Conservation (phyloP, 1,140 invertebrate genomes). For the Meloidogyne exigua region DNA sequence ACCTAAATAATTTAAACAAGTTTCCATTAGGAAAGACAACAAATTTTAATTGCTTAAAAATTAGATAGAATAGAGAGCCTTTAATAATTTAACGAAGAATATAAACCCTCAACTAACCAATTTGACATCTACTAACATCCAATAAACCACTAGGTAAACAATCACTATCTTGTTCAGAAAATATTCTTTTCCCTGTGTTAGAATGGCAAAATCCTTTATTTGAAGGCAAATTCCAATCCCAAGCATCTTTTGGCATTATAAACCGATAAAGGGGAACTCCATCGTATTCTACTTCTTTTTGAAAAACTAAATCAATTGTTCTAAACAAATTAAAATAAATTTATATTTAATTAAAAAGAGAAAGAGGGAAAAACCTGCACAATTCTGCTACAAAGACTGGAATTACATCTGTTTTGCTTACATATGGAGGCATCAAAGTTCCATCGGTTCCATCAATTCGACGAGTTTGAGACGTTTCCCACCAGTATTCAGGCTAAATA, state of each 20-base stretch:
- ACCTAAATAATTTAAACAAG: slow-evolving; percentile 35
- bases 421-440: slow-evolving; percentile 52
- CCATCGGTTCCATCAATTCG: slow-evolving; percentile 63
- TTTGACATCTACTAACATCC: slow-evolving; percentile 50
- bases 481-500: slow-evolving; percentile 53
- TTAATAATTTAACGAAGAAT: too few species aligned
- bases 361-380: slow-evolving; percentile 46
- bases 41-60: too few species aligned
- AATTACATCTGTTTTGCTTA: slow-evolving; percentile 53
- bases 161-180: slow-evolving; percentile 23
- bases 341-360: neutral
- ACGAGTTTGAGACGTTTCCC: slow-evolving; percentile 37
- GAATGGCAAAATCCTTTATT: slow-evolving; percentile 50
- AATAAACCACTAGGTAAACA: slow-evolving; percentile 51
- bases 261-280: slow-evolving; percentile 47
- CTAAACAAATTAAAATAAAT: slow-evolving; percentile 40
- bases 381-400: slow-evolving; percentile 57
- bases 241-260: slow-evolving; percentile 36
- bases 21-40: too few species aligned
- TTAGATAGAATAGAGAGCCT: too few species aligned
- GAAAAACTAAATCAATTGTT: slow-evolving; percentile 45
- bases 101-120: slow-evolving; percentile 30
- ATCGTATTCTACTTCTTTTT: slow-evolving; percentile 49
- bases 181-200: slow-evolving; percentile 34
- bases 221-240: slow-evolving; percentile 24